These are phyloP conservation scores for Theocolax elegans DNA, from an alignment of 1,140 invertebrate genomes.

Conservation along the genomic window DNA sequence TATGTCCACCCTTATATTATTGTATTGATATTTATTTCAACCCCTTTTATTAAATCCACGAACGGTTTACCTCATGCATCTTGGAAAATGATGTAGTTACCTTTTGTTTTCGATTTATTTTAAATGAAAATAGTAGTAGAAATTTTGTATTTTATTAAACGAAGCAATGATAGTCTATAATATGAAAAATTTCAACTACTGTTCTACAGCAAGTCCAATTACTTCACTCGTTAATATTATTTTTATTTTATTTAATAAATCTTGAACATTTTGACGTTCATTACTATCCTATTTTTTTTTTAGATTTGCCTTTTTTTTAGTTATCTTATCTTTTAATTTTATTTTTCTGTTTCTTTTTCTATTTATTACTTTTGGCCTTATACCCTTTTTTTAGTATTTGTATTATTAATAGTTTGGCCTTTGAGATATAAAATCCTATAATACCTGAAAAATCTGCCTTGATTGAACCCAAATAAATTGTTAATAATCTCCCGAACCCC, in stretches of 20 bases:
- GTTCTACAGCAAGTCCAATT: conserved; percentile 18
- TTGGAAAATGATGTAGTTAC: conserved; percentile 11
- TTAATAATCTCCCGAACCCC: background rate
- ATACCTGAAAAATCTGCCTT: background rate
- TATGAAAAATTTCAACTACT: background rate
- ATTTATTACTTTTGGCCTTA: background rate
- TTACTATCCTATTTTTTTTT: background rate
- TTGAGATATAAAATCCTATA: background rate
- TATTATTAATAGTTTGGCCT: conserved; percentile 7
- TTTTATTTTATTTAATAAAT: background rate
- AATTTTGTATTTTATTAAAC: background rate
- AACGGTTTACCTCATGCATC: background rate
- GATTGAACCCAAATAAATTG: background rate
- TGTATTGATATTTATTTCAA: background rate
- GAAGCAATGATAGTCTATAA: no score
- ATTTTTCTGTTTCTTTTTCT: background rate
- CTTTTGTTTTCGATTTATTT: conserved; percentile 17
- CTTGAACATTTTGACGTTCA: conserved; percentile 18
- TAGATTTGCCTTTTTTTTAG: background rate
- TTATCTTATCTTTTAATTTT: conserved; percentile 27
- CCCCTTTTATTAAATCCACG: background rate
- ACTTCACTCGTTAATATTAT: background rate
- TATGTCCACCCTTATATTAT: conserved; percentile 12
- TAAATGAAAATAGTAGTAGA: conserved; percentile 19
- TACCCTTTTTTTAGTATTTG: background rate